phyloP scores from a whole-genome alignment of 1,140 invertebrate genomes.

The Diabrotica virgifera region DNA sequence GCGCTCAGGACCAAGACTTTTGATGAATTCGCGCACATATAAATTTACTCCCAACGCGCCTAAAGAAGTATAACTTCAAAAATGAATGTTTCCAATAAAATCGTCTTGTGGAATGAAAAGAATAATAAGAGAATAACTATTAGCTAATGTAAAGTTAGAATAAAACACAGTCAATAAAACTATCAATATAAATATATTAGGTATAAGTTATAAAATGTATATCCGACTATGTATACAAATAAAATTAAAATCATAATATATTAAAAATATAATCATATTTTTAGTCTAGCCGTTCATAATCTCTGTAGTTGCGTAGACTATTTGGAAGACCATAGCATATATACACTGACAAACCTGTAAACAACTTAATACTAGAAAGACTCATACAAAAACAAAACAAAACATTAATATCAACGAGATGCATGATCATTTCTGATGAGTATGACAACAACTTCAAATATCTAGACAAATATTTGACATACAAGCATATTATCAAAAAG shows the following conservation, averaged over 20 bases:
- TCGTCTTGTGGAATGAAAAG: too few relatives aligned
- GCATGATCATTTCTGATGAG: conserved; percentile 7
- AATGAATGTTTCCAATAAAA: too few relatives aligned
- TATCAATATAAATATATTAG: background rate
- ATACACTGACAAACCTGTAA: conserved; percentile 44
- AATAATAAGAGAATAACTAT: too few relatives aligned
- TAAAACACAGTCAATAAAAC: background rate
- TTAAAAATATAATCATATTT: background rate
- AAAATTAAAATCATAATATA: background rate
- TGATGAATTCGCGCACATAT: too few relatives aligned
- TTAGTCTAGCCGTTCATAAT: conserved; percentile 40
- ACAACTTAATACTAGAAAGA: conserved; percentile 24
- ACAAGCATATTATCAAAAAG: too few relatives aligned
- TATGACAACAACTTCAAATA: background rate
- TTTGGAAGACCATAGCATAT: conserved; percentile 45
- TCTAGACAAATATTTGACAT: too few relatives aligned
- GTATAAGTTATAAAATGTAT: background rate
- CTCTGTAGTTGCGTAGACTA: conserved; percentile 38
- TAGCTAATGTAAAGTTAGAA: too few relatives aligned
- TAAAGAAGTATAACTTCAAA: too few relatives aligned
- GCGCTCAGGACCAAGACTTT: too few relatives aligned
- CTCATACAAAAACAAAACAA: conserved; percentile 5
- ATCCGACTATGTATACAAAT: background rate
- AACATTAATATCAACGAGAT: conserved; percentile 6
- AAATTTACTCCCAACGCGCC: too few relatives aligned